Evolutionary conservation across 2,797 vertebrate species (phyloP), one percentile per base, ranked within the genome.

Genomic region (Astyanax mexicanus): DNA sequence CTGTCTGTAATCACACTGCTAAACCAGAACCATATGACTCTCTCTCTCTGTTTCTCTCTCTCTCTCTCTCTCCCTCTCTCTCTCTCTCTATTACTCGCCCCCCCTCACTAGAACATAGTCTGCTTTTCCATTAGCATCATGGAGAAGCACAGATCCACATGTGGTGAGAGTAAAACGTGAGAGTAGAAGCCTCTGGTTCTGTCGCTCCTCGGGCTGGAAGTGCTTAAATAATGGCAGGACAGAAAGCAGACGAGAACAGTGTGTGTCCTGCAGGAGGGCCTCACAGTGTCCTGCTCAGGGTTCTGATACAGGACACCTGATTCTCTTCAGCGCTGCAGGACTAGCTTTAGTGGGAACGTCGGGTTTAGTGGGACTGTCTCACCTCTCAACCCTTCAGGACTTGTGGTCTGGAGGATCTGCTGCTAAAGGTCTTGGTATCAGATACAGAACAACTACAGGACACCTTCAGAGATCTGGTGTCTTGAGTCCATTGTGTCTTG

Each of bases 121-220:
- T 84, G 84, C 81, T 89, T 88, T 91, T 89, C 89, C 86, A 89
- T 92, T 87, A 91, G 89, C 91, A 92, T 91, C 90, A 90, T 90
- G 86, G 88, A 92, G 90, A 91, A 89, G 91, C 87, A 85, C 80
- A 84, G 86, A 88, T 85, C 84, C 86, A 92, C 90, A 91, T 92
- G 90, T 91, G 91, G 88, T 89, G 86, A 84, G 87, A 91, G 88
- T 88, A 87, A 87, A 91, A 91, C 84, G 88, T 87, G 80, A 80
- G 86, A 89, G 89, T 83, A 78, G 72, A 78, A 44, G 49, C 76
- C 65, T 74, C 69, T 58, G 76, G 45, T 66, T 76, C 66, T 80
- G 49, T 76, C 62, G 58, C 35, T 19, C 11, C 60, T 37, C 0
- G 15, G 60, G 17, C 15, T 21, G 29, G 27, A 17, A 58, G n/a